These are phyloP conservation scores for Xylocampa areola DNA, from an alignment of 2,888 invertebrate species.

Conservation along the genomic window DNA sequence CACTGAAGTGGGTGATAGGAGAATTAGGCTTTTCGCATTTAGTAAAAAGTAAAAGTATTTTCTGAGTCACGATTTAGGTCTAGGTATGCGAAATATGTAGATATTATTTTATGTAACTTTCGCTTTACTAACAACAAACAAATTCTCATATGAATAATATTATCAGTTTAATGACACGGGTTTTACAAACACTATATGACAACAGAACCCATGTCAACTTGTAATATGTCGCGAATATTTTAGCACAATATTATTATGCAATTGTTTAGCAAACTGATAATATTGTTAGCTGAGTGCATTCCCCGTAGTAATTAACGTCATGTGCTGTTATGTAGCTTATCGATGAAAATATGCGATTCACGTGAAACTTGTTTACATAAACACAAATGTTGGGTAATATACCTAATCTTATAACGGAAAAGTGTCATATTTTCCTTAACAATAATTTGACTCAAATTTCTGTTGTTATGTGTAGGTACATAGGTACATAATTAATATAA, in stretches of 20 bases:
- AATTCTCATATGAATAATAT: not conserved
- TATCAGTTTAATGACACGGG: slow-evolving; percentile 2
- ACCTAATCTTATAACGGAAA: too few relatives aligned
- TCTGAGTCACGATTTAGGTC: too few relatives aligned
- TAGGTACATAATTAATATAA: too few relatives aligned
- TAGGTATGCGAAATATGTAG: too few relatives aligned
- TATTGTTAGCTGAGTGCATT: slow-evolving; percentile 76
- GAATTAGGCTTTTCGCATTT: too few relatives aligned
- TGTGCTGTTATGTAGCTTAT: slow-evolving; percentile 28
- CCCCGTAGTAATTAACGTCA: slow-evolving; percentile 67
- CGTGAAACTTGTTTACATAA: slow-evolving; percentile 25
- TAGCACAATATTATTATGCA: slow-evolving; percentile 70
- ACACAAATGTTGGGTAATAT: slow-evolving; percentile 6
- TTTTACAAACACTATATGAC: slow-evolving; percentile 14
- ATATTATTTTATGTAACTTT: not conserved
- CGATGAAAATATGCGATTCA: slow-evolving; percentile 40
- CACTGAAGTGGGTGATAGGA: too few relatives aligned
- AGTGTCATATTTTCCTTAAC: too few relatives aligned
- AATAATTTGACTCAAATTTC: too few relatives aligned
- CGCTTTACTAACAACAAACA: not conserved
- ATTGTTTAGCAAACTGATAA: slow-evolving; percentile 76
- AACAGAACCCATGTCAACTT: slow-evolving; percentile 32
- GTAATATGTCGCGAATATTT: slow-evolving; percentile 39
- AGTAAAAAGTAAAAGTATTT: too few relatives aligned
- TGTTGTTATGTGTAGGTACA: too few relatives aligned